Evolutionary conservation across 1,140 invertebrate species (phyloP).

Genomic region (Eciton burchellii): DNA sequence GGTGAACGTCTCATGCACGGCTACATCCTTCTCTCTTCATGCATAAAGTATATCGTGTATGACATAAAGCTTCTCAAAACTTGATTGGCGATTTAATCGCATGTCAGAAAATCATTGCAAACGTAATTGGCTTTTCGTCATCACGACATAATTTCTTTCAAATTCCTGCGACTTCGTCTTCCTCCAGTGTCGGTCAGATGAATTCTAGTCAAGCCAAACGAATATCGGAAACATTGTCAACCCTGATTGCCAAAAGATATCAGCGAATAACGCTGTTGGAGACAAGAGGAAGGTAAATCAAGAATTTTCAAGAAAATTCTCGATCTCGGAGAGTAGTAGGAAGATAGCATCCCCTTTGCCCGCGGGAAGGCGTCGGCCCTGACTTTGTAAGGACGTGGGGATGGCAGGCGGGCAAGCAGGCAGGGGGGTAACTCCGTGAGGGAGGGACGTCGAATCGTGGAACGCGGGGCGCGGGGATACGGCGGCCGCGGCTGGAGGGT

Average conservation of each 20-base stretch:
- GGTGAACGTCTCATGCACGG: neutral
- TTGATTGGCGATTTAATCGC: neutral
- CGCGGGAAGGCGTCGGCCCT: constrained; percentile 69
- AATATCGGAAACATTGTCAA: neutral
- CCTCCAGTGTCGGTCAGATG: neutral
- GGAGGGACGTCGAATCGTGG: constrained; percentile 54
- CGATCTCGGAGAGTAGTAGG: neutral
- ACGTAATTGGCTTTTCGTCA: no score
- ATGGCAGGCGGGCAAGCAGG: constrained; percentile 67
- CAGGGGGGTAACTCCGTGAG: constrained; percentile 67
- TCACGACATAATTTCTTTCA: neutral
- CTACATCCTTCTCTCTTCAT: neutral
- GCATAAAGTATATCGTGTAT: neutral
- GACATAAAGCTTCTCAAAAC: neutral
- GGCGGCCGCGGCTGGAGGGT: constrained; percentile 74
- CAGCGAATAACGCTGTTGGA: no score
- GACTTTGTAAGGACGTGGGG: constrained; percentile 80
- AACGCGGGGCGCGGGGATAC: constrained; percentile 60
- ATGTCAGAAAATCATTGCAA: no score
- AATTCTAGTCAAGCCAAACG: no score
- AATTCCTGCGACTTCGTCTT: neutral
- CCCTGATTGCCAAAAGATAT: no score
- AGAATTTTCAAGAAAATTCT: neutral
- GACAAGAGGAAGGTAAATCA: neutral
- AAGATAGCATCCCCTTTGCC: constrained; percentile 3